Conservation (phyloP, 2,113 vertebrate genomes). For the Dicerorhinus sumatrensis region DNA sequence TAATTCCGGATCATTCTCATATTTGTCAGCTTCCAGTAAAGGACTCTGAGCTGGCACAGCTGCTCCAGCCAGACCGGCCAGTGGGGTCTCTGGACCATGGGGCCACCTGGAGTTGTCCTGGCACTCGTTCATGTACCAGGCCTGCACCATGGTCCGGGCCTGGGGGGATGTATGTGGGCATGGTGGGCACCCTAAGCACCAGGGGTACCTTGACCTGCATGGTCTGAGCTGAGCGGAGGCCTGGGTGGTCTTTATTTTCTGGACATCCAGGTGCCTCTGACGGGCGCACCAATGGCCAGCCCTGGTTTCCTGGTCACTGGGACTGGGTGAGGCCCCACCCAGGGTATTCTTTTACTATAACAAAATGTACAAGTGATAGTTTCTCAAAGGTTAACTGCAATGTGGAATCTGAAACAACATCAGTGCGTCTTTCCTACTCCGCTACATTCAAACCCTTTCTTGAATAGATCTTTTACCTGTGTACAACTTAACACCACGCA, state of each 20-base stretch:
- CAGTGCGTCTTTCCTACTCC: background rate
- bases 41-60: background rate
- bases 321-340: background rate
- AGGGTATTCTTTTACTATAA: background rate
- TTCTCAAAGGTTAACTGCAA: background rate
- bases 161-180: background rate
- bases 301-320: background rate
- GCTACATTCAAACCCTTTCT: background rate
- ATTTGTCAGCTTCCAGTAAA: constrained; percentile 92
- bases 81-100: background rate
- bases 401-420: background rate
- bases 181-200: background rate
- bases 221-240: background rate
- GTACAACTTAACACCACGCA: background rate
- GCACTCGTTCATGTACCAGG: background rate
- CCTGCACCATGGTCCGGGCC: background rate
- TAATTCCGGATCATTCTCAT: constrained; percentile 92
- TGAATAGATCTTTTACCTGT: background rate
- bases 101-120: background rate
- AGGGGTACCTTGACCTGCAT: background rate
- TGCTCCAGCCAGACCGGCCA: background rate
- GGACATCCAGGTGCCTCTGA: background rate
- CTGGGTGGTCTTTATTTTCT: background rate
- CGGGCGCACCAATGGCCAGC: background rate
- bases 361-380: background rate